These are phyloP conservation scores for Galaxea fascicularis DNA, from an alignment of 92 coral and sea anemone species.

Conservation along the genomic window DNA sequence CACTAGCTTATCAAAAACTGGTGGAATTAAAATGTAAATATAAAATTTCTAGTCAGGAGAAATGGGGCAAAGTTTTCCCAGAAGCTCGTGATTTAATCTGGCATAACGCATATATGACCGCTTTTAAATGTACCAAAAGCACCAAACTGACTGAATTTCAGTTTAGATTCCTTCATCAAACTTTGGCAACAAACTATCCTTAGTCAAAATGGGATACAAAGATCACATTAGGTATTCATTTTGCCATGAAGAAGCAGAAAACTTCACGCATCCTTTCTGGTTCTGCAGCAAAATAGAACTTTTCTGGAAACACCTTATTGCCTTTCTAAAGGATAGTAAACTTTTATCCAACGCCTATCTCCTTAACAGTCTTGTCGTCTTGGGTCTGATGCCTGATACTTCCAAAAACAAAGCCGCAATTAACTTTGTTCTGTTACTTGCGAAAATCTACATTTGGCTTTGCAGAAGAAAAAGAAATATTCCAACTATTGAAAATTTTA, in stretches of 20 bases:
- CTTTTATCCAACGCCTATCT: slow-evolving; percentile 22
- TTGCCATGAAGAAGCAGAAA: slow-evolving; percentile 31
- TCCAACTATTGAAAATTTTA: slow-evolving; percentile 25
- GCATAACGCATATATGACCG: slow-evolving; percentile 23
- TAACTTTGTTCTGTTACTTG: slow-evolving; percentile 23
- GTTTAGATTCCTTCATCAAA: slow-evolving; percentile 31
- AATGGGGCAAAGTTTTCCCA: slow-evolving; percentile 23
- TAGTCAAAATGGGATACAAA: slow-evolving; percentile 37
- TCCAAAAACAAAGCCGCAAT: slow-evolving; percentile 20
- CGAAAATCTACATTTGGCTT: slow-evolving; percentile 30
- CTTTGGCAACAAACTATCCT: slow-evolving; percentile 25
- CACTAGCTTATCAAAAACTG: slow-evolving; percentile 41
- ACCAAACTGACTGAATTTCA: slow-evolving; percentile 27
- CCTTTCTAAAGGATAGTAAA: background rate
- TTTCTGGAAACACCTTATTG: slow-evolving; percentile 1
- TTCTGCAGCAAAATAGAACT: slow-evolving; percentile 8
- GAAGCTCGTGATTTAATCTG: slow-evolving; percentile 33
- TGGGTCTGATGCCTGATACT: slow-evolving; percentile 23
- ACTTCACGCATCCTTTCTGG: background rate
- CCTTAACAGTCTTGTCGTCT: slow-evolving; percentile 22
- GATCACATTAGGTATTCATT: slow-evolving; percentile 23
- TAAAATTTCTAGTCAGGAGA: slow-evolving; percentile 35
- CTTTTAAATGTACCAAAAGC: slow-evolving; percentile 29
- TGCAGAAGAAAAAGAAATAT: slow-evolving; percentile 24
- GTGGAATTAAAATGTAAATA: slow-evolving; percentile 27